A percentile compares a stretch with the other conserved stretches of the same genome.
These are phyloP conservation scores for Bos taurus DNA, from an alignment of 2,113 vertebrate species.

Conservation along the genomic window DNA sequence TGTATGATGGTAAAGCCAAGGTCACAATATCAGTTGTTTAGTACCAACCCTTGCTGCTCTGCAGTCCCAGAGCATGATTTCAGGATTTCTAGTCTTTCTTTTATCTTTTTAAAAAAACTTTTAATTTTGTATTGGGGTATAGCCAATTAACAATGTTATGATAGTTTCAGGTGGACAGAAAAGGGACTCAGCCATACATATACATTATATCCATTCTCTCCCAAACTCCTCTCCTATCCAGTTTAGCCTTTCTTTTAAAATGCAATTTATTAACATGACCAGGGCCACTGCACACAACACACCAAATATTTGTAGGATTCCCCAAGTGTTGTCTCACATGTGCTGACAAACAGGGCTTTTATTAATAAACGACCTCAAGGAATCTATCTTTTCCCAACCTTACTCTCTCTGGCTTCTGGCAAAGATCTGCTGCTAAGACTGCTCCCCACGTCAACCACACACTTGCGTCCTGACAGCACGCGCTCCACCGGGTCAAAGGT, in stretches of 20 bases:
- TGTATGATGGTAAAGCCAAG: neutral
- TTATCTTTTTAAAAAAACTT: neutral
- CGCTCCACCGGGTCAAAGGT: neutral
- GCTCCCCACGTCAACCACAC: neutral
- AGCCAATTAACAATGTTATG: neutral
- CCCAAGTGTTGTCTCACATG: neutral
- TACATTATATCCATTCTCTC: neutral
- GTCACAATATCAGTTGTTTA: neutral
- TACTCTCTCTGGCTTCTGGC: neutral
- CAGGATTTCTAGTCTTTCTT: neutral
- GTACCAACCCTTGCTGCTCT: neutral
- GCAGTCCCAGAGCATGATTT: neutral
- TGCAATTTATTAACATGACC: neutral
- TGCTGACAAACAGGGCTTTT: neutral
- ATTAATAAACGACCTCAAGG: neutral
- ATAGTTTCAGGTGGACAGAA: neutral
- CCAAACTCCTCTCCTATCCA: neutral
- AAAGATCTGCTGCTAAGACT: neutral
- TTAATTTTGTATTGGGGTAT: no score
- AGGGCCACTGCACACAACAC: neutral
- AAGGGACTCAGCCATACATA: neutral
- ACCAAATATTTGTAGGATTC: neutral
- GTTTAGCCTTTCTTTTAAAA: neutral
- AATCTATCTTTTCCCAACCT: neutral
- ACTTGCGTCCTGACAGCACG: fast-evolving